Base-by-base conservation (phyloP, 2,888 invertebrate species). In the Colostygia pectinataria region DNA sequence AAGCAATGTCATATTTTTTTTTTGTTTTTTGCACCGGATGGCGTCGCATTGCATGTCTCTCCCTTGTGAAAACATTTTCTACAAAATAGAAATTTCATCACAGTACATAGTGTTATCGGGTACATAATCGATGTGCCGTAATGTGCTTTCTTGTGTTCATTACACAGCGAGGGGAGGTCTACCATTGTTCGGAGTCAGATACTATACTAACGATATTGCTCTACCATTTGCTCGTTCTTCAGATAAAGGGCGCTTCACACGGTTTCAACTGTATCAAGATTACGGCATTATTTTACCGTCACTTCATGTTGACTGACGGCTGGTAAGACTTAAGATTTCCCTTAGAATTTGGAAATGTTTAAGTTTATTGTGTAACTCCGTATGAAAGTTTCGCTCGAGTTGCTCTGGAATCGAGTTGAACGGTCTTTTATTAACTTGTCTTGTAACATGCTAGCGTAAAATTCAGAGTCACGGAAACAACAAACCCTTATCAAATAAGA, bases 121-220 rank as follows among this genome's bases (percentile, higher is more conserved):
- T 42, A 20, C 20, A 2, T 20, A 33, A 34, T 56, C 50, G 54
- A 55, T 57, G 48, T 44, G 41, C 59, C 55, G 65, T 67, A 70
- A 73, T 63, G 67, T 61, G 59, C 54, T 62, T 68, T 64, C 65
- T 65, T 61, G 62, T 71, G 71, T 77, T 77, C 73, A 75, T 77
- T 77, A 77, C 63, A 77, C 62, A 67, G 70, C 65, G 68, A 70
- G 72, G 76, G 73, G 65, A 66, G 64, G 73, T 68, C 66, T 71
- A 50, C 71, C 66, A 80, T 82, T 82, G 82, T 83, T 75, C 65
- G 62, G 64, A 60, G 64, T 59, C 64, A 70, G 78, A 75, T 77
- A 72, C 68, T 74, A 75, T 77, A 72, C 68, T 74, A 76, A 75
- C 73, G 77, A 77, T 81, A 82, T 77, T 76, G 75, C 77, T 66